Conservation (phyloP, 1,140 invertebrate species). For the Parasteatoda tepidariorum region DNA sequence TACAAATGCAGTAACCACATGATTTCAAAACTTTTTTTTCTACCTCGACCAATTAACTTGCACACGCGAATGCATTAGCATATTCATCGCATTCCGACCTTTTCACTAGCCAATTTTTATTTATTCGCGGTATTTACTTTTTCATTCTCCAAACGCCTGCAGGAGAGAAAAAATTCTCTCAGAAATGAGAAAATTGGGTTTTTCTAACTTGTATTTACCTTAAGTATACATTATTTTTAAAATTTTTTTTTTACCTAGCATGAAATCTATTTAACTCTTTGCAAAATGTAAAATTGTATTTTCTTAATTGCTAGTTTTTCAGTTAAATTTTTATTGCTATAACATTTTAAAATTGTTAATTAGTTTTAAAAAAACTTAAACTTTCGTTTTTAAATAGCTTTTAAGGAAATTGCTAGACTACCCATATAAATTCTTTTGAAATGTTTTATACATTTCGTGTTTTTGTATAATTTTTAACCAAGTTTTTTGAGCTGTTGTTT, state of each 20-base stretch:
- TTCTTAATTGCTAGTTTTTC: too few species aligned
- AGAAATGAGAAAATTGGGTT: too few species aligned
- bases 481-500: too few species aligned
- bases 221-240: neutral
- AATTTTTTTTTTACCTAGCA: neutral
- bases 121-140: slow-evolving; percentile 19
- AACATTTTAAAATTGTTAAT: too few species aligned
- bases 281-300: neutral
- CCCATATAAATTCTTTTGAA: too few species aligned
- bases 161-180: too few species aligned
- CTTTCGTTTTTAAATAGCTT: too few species aligned
- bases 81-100: slow-evolving; percentile 33
- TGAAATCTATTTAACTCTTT: neutral
- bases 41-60: slow-evolving; percentile 32
- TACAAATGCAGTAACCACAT: slow-evolving; percentile 18
- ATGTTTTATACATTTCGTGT: too few species aligned
- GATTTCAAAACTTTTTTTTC: slow-evolving; percentile 26
- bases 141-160: neutral
- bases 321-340: too few species aligned
- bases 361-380: too few species aligned
- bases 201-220: neutral
- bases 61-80: slow-evolving; percentile 53
- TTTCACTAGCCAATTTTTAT: neutral
- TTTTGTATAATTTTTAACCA: too few species aligned
- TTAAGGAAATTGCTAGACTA: too few species aligned